These are phyloP conservation scores for Leptopilina myrica DNA, from an alignment of 2,888 invertebrate species.

Conservation along the genomic window DNA sequence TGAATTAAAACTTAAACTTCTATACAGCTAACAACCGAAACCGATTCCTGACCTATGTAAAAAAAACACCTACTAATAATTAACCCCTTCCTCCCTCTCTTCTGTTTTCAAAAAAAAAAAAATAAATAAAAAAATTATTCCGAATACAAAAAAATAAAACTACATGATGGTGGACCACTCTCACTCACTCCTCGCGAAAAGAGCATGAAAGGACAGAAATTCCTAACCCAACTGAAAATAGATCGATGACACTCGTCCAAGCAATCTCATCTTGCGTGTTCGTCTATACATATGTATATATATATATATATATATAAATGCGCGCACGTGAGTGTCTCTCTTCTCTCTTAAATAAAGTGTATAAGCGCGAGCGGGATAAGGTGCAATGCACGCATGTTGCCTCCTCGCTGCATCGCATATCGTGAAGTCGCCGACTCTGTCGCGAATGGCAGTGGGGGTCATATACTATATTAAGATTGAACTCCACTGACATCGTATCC, in stretches of 20 bases:
- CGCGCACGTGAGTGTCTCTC: slow-evolving; percentile 57
- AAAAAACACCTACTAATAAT: too few relatives aligned
- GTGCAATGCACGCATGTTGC: slow-evolving; percentile 70
- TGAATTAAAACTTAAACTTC: too few relatives aligned
- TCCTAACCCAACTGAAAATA: slow-evolving; percentile 74
- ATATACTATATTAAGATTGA: slow-evolving; percentile 76
- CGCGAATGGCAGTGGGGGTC: slow-evolving; percentile 74
- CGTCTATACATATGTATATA: slow-evolving; percentile 33
- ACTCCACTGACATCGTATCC: slow-evolving; percentile 74
- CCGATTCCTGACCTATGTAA: too few relatives aligned
- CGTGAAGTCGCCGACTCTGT: slow-evolving; percentile 56
- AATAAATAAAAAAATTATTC: too few relatives aligned
- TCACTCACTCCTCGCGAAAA: slow-evolving; percentile 2
- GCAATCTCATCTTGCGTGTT: slow-evolving; percentile 65
- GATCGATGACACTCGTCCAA: slow-evolving; percentile 76
- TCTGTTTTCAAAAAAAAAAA: too few relatives aligned
- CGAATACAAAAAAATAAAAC: too few relatives aligned
- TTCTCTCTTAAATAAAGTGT: slow-evolving; percentile 66
- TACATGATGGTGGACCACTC: not conserved
- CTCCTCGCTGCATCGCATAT: slow-evolving; percentile 44
- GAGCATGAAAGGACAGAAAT: slow-evolving; percentile 70
- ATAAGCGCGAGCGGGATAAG: slow-evolving; percentile 58
- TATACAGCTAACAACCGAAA: too few relatives aligned
- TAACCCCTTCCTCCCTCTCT: too few relatives aligned
- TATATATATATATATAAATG: not conserved